Conservation (phyloP, 2,113 vertebrate species). For the Lipophrys pholis region DNA sequence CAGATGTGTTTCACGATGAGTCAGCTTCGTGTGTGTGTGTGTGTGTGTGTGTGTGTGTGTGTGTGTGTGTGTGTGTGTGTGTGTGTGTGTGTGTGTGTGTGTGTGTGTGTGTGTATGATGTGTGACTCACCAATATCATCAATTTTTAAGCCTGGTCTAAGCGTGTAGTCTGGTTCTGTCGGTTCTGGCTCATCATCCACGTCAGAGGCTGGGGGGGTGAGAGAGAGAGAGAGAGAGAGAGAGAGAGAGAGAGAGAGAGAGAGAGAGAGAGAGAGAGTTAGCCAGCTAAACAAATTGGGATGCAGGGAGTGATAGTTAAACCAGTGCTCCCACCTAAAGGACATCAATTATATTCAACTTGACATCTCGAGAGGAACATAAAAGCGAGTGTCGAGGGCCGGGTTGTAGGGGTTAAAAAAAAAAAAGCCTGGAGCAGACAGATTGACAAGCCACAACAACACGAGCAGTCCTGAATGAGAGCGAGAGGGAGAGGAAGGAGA, state of each 20-base stretch:
- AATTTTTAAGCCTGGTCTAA: conserved; percentile 94
- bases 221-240: conserved; percentile 63
- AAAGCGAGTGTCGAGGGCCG: conserved; percentile 26
- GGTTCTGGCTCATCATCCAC: conserved; percentile 89
- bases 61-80: conserved; percentile 7
- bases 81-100: not conserved
- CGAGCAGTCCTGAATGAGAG: conserved; percentile 35
- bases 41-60: not conserved
- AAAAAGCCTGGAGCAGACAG: conserved; percentile 37
- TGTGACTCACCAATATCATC: conserved; percentile 91
- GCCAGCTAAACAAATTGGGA: too few species aligned
- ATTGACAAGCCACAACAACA: conserved; percentile 64
- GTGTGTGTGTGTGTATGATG: not conserved
- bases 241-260: conserved; percentile 67
- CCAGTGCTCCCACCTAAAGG: conserved; percentile 31
- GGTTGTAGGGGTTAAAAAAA: conserved; percentile 52
- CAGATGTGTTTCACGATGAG: not conserved
- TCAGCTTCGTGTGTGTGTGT: not conserved
- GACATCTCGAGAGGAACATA: conserved; percentile 53
- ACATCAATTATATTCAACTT: conserved; percentile 66
- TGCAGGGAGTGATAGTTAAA: conserved; percentile 42
- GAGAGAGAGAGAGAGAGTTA: not conserved
- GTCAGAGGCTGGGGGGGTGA: conserved; percentile 84
- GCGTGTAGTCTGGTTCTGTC: conserved; percentile 93
- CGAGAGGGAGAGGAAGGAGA: not conserved